A percentile compares a stretch with the other conserved stretches of the same genome.
phyloP scores from a whole-genome alignment of 2,797 vertebrate species.

The Anguilla anguilla region DNA sequence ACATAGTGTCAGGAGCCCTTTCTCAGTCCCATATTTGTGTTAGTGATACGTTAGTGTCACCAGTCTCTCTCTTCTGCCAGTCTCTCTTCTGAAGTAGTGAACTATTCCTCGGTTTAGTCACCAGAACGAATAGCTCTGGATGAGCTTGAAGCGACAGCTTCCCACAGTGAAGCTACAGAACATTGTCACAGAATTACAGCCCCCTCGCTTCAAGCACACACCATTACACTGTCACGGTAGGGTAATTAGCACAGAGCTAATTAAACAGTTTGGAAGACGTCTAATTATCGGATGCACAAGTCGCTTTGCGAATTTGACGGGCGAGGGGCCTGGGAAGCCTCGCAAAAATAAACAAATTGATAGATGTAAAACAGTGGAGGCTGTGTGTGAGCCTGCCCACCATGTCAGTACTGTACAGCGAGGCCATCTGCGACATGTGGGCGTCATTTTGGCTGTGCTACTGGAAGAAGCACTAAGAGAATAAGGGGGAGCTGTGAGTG shows the following conservation, averaged over 20 bases:
- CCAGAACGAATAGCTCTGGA: not conserved
- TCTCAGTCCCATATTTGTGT: too few relatives aligned
- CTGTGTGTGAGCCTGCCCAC: not conserved
- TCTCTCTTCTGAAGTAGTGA: not conserved
- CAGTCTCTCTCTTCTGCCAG: not conserved
- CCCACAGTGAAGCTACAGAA: not conserved
- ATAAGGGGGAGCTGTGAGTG: too few relatives aligned
- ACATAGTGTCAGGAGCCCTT: not conserved
- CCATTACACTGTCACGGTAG: not conserved
- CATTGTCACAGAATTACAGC: not conserved
- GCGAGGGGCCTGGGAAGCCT: not conserved
- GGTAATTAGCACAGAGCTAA: not conserved
- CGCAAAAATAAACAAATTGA: not conserved
- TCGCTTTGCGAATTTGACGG: not conserved
- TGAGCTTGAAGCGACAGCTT: not conserved
- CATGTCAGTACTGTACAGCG: too few relatives aligned
- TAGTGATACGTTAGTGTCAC: too few relatives aligned
- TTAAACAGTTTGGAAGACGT: not conserved
- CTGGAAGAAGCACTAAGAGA: too few relatives aligned
- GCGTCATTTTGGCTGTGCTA: too few relatives aligned
- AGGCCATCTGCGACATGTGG: not conserved
- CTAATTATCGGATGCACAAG: not conserved
- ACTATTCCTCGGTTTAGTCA: not conserved
- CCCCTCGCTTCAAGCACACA: not conserved
- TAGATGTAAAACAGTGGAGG: not conserved